Evolutionary conservation across 2,797 vertebrate species (phyloP).

Genomic region (Semaprochilodus insignis): DNA sequence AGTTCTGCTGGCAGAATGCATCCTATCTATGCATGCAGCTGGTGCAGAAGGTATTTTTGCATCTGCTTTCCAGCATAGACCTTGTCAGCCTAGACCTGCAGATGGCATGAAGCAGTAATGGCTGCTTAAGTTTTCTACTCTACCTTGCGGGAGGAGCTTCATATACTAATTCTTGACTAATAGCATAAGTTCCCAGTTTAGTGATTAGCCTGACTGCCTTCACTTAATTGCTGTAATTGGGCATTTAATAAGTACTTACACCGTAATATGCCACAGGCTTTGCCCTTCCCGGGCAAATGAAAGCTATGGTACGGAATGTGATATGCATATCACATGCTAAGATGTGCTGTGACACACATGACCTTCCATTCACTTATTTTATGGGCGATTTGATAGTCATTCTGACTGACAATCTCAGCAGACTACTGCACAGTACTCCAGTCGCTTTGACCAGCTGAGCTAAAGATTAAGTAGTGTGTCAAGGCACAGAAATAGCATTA

Average conservation of each 20-base stretch:
- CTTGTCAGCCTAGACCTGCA: neutral
- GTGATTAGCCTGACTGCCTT: slow-evolving; percentile 54
- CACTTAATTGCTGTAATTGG: slow-evolving; percentile 61
- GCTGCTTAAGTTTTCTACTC: neutral
- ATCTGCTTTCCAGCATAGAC: neutral
- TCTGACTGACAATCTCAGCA: slow-evolving; percentile 15
- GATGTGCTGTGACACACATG: neutral
- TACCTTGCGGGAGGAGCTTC: slow-evolving; percentile 19
- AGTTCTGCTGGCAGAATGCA: neutral
- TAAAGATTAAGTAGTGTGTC: slow-evolving; percentile 7
- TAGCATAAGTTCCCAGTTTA: slow-evolving; percentile 38
- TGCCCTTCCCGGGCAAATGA: slow-evolving; percentile 47
- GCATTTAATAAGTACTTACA: slow-evolving; percentile 56
- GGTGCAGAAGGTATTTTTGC: neutral
- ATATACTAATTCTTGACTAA: slow-evolving; percentile 24
- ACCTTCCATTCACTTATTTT: neutral
- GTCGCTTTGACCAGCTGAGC: slow-evolving; percentile 9
- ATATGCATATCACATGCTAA: slow-evolving; percentile 17
- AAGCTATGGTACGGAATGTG: slow-evolving; percentile 17
- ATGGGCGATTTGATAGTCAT: slow-evolving; percentile 23
- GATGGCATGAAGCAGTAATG: neutral
- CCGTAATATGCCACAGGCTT: slow-evolving; percentile 45
- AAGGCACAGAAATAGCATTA: slow-evolving; percentile 10
- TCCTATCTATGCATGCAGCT: neutral
- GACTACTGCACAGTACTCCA: neutral